A percentile compares a stretch with the other conserved stretches of the same genome.
Evolutionary conservation across 2,888 invertebrate species (phyloP).

Genomic region (Eupithecia abbreviata): DNA sequence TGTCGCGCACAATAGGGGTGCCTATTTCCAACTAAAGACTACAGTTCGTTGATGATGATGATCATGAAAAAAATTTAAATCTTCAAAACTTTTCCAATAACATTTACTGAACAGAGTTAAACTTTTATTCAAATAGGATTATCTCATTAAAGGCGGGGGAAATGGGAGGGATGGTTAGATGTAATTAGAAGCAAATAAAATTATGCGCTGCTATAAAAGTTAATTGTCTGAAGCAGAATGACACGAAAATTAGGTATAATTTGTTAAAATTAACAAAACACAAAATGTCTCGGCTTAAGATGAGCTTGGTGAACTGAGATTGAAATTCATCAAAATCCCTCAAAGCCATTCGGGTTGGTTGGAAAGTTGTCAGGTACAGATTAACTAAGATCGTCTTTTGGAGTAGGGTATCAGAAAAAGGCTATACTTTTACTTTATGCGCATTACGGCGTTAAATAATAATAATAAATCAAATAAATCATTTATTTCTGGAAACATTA

Average conservation of each 20-base stretch:
- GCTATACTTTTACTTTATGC: too few relatives aligned
- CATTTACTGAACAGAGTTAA: neutral
- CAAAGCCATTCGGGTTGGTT: neutral
- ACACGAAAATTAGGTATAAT: neutral
- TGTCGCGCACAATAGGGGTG: too few relatives aligned
- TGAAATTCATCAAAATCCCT: neutral
- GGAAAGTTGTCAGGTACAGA: neutral
- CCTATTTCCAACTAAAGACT: too few relatives aligned
- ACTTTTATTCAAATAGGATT: slow-evolving; percentile 9
- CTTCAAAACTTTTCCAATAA: neutral
- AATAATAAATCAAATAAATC: too few relatives aligned
- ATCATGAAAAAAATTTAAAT: too few relatives aligned
- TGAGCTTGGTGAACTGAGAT: neutral
- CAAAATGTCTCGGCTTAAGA: neutral
- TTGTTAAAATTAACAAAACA: slow-evolving; percentile 5
- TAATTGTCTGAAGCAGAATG: slow-evolving; percentile 6
- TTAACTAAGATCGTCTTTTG: neutral
- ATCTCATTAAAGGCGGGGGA: slow-evolving; percentile 1
- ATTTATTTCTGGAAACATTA: too few relatives aligned
- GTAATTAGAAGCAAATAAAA: slow-evolving; percentile 26
- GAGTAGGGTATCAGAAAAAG: neutral
- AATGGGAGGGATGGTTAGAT: neutral
- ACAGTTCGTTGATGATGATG: too few relatives aligned
- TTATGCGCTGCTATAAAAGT: slow-evolving; percentile 30
- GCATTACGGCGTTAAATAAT: too few relatives aligned